A percentile compares a stretch with the other conserved stretches of the same genome.
Evolutionary conservation across 2,113 vertebrate genomes (phyloP).

Genomic region (Coryphaenoides rupestris): DNA sequence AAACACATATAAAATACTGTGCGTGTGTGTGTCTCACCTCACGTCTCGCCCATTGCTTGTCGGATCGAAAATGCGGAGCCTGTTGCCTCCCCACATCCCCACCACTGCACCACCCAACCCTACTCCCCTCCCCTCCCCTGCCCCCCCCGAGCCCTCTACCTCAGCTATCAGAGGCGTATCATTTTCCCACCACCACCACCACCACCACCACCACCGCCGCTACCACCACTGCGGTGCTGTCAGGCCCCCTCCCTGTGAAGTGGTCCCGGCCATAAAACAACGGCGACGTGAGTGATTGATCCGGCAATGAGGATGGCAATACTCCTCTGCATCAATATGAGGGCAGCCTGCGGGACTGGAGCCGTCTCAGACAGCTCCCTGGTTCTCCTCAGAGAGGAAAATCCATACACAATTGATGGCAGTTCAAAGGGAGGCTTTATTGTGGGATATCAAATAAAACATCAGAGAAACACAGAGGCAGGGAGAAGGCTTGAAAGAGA

Average conservation of each 20-base stretch:
- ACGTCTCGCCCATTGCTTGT: slow-evolving; percentile 14
- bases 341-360: slow-evolving; percentile 72
- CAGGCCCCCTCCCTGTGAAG: slow-evolving; percentile 70
- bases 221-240: slow-evolving; percentile 65
- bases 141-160: slow-evolving; percentile 36
- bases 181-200: slow-evolving; percentile 61
- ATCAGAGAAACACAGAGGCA: slow-evolving; percentile 69
- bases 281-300: slow-evolving; percentile 74
- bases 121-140: slow-evolving; percentile 34
- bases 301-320: slow-evolving; percentile 75
- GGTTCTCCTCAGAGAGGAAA: slow-evolving; percentile 74
- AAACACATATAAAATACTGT: not conserved
- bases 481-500: slow-evolving; percentile 23
- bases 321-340: slow-evolving; percentile 76
- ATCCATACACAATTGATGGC: slow-evolving; percentile 77
- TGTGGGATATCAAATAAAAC: slow-evolving; percentile 77
- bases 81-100: slow-evolving; percentile 23
- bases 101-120: slow-evolving; percentile 21
- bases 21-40: slow-evolving; percentile 45
- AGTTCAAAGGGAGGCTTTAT: slow-evolving; percentile 74
- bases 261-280: slow-evolving; percentile 72
- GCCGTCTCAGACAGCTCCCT: slow-evolving; percentile 74
- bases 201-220: slow-evolving; percentile 68
- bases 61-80: slow-evolving; percentile 58
- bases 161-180: slow-evolving; percentile 70